Percentiles rank a stretch among this genome's conserved stretches.
Evolutionary conservation across 2,888 invertebrate species (phyloP).

Genomic region (Orchesellides sinensis): DNA sequence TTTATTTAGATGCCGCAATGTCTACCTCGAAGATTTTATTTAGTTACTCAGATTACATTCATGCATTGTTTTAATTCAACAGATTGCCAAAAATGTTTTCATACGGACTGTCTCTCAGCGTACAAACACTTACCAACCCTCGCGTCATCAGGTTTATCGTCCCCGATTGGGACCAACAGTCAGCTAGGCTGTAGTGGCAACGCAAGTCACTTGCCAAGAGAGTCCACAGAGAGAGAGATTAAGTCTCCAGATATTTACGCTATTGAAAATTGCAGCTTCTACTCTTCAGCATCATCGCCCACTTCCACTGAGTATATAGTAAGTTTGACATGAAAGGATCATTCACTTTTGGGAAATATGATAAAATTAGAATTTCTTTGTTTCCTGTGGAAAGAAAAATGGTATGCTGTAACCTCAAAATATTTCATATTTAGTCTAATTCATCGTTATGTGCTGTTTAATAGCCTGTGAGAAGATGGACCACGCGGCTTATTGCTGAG

Average conservation of each 20-base stretch:
- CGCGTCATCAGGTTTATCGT: conserved; percentile 30
- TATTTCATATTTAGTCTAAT: not conserved
- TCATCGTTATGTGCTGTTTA: no score
- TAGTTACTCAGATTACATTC: conserved; percentile 19
- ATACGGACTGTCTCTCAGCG: conserved; percentile 65
- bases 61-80: conserved; percentile 17
- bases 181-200: conserved; percentile 8
- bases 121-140: conserved; percentile 59
- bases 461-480: conserved; percentile 85
- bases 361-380: not conserved
- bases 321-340: conserved; percentile 1
- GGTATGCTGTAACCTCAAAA: not conserved
- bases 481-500: conserved; percentile 83
- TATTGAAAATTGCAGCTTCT: conserved; percentile 63
- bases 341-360: conserved; percentile 4
- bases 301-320: conserved; percentile 45
- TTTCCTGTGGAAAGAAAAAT: not conserved
- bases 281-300: conserved; percentile 49
- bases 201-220: conserved; percentile 31
- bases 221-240: conserved; percentile 47
- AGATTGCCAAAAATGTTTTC: conserved; percentile 73
- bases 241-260: conserved; percentile 62
- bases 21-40: conserved; percentile 6
- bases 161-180: conserved; percentile 16
- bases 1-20: not conserved